Percentiles rank a stretch among this genome's conserved stretches.
phyloP scores from a whole-genome alignment of 2,888 invertebrate genomes.

The Sinopyrophorus schimmeli region DNA sequence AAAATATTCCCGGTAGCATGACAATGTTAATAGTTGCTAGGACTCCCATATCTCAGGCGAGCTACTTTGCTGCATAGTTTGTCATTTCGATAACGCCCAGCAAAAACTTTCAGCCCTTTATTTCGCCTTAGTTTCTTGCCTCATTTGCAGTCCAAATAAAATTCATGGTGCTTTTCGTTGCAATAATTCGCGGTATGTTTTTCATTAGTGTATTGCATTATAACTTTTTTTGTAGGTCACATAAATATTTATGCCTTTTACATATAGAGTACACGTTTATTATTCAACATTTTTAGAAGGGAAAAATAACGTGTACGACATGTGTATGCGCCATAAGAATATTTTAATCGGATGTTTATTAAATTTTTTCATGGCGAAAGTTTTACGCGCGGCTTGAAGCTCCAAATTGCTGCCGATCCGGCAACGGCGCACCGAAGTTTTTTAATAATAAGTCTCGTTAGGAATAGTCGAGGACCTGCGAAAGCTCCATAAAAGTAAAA shows the following conservation, averaged over 20 bases:
- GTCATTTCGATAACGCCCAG: constrained; percentile 26
- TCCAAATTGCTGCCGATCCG: not conserved
- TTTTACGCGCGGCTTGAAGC: not conserved
- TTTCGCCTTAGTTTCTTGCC: constrained; percentile 22
- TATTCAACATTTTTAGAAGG: constrained; percentile 21
- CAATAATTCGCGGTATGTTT: constrained; percentile 13
- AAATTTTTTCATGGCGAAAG: constrained; percentile 1
- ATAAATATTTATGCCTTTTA: constrained; percentile 27
- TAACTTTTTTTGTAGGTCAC: constrained; percentile 21
- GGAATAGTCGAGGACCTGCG: not conserved
- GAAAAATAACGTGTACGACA: constrained; percentile 16
- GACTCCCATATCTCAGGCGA: constrained; percentile 29
- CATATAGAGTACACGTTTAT: constrained; percentile 23
- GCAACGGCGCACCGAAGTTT: not conserved
- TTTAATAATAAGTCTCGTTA: no score
- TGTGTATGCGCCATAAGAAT: constrained; percentile 9
- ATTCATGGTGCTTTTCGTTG: constrained; percentile 7
- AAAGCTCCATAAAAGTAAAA: no score
- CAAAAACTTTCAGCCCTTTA: constrained; percentile 17
- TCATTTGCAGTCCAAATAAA: constrained; percentile 16
- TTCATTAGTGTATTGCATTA: constrained; percentile 9
- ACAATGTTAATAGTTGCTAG: constrained; percentile 30
- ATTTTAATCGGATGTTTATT: not conserved
- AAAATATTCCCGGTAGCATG: constrained; percentile 32
- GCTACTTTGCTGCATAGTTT: constrained; percentile 32